Evolutionary conservation across 2,113 vertebrate genomes (phyloP), one percentile per base, ranked within the genome.

Genomic region (Apteryx mantelli): DNA sequence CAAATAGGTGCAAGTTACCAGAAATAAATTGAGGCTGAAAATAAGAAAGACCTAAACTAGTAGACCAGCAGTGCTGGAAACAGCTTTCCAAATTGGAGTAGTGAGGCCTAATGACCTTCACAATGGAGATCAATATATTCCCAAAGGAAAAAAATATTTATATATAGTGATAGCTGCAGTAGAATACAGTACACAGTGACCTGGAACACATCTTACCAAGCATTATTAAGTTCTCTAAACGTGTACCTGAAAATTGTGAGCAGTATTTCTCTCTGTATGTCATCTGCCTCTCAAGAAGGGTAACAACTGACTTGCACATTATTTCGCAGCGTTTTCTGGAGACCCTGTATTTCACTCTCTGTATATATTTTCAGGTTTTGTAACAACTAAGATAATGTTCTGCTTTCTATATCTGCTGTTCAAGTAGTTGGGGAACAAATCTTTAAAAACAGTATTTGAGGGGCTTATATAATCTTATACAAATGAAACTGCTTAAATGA

Each of bases 401-500:
- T 97, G 75, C 85, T 96, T 97, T 95, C 77, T 56, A 28, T 79
- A 73, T 87, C 77, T 96, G 55, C 52, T 93, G 64, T 80, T 97
- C 63, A 63, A 65, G 60, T 60, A 94, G 53, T 32, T 88, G 63
- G 80, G 66, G 64, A 97, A 97, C 89, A 97, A 88, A 97, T 91
- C 61, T 96, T 97, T 93, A 93, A 94, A 97, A 96, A 88, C 64
- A 95, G 80, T 58, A 32, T 61, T 60, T 18, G 4, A 3, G 21
- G 34, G 26, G 34, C 20, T 63, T 53, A 40, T 9, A 68, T 21
- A 93, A 96, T 64, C 70, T 89, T 52, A 89, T 22, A 91, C 68
- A 96, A 95, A 30, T 85, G 85, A 66, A 96, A 94, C 36, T 93
- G 95, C 86, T 97, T 96, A 89, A 95, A 89, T 85, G 61, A 65